phyloP scores from a whole-genome alignment of 2,888 invertebrate genomes.

The Aleiodes leptofemur region DNA sequence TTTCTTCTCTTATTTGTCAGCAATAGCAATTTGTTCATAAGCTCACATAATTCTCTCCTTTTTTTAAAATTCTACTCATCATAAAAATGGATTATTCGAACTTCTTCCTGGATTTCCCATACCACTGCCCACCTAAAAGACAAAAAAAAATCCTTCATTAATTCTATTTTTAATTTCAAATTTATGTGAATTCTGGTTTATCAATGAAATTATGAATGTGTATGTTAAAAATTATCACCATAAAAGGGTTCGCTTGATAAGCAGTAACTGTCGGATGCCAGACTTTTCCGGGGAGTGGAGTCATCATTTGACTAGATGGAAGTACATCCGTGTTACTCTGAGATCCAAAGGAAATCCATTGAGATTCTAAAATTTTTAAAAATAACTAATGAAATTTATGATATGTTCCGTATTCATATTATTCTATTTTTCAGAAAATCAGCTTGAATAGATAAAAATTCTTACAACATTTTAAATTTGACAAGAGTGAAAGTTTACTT shows the following conservation, averaged over 20 bases:
- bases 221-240: slow-evolving; percentile 64
- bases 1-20: slow-evolving; percentile 51
- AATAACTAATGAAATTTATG: not conserved
- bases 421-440: no score
- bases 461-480: not conserved
- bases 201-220: slow-evolving; percentile 1
- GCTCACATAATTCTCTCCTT: slow-evolving; percentile 10
- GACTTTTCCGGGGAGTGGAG: slow-evolving; percentile 70
- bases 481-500: slow-evolving; percentile 10
- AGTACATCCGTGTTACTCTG: slow-evolving; percentile 70
- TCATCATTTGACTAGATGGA: slow-evolving; percentile 72
- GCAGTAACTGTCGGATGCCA: slow-evolving; percentile 73
- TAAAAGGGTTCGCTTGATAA: slow-evolving; percentile 75
- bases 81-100: slow-evolving; percentile 81
- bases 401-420: no score
- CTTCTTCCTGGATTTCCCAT: slow-evolving; percentile 72
- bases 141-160: slow-evolving; percentile 24
- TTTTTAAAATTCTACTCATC: slow-evolving; percentile 67
- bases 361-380: slow-evolving; percentile 59
- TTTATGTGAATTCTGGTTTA: slow-evolving; percentile 30
- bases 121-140: slow-evolving; percentile 68
- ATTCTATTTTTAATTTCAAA: slow-evolving; percentile 26
- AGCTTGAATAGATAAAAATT: not conserved
- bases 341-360: slow-evolving; percentile 69
- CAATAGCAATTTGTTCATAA: slow-evolving; percentile 59